Evolutionary conservation across 2,113 vertebrate genomes (phyloP).

Genomic region (Malurus elegans): DNA sequence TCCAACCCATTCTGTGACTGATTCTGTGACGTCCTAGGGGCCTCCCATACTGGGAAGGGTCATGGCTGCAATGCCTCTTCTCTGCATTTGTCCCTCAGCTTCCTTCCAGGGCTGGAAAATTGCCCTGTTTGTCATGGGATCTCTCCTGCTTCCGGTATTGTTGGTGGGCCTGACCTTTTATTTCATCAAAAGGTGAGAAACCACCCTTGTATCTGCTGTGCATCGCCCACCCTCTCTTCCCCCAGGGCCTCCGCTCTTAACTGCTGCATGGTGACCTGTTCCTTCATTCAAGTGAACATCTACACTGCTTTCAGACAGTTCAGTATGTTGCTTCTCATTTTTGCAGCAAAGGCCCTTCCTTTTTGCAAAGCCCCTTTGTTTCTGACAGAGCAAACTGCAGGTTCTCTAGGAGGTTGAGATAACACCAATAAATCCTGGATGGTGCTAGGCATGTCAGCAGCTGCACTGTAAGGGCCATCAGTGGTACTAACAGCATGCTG

Average conservation of each 20-base stretch:
- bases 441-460: neutral
- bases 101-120: constrained; percentile 25
- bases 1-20: neutral
- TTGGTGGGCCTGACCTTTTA: neutral
- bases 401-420: neutral
- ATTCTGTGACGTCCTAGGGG: neutral
- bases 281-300: neutral
- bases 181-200: constrained; percentile 41
- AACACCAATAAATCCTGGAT: neutral
- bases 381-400: neutral
- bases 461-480: neutral
- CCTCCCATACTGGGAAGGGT: neutral
- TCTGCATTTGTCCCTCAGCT: neutral
- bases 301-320: neutral
- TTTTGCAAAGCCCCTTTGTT: neutral
- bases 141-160: neutral
- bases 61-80: neutral
- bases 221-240: neutral
- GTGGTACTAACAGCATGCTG: neutral
- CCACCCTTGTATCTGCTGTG: neutral
- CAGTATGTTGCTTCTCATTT: neutral
- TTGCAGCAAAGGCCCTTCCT: neutral
- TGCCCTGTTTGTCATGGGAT: neutral
- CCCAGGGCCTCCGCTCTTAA: neutral
- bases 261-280: neutral